phyloP scores from a whole-genome alignment of 1,140 invertebrate species.

The Xylocopa sonorina region DNA sequence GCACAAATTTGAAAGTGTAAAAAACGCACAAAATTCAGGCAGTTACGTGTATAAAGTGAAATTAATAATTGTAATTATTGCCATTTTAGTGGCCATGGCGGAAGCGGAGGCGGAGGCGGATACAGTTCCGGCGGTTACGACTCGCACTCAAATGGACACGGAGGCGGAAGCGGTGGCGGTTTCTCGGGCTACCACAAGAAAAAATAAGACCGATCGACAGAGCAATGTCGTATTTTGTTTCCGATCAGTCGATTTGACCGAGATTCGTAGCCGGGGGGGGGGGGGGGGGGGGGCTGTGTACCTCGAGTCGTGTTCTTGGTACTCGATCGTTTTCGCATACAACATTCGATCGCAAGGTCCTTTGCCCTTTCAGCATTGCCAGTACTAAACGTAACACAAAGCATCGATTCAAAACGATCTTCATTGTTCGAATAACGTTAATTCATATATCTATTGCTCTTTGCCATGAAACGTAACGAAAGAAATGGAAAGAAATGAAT shows the following conservation, averaged over 20 bases:
- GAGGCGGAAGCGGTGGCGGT: constrained; percentile 53
- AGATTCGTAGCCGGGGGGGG: not conserved
- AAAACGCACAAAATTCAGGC: too few species aligned
- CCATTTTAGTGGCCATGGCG: constrained; percentile 61
- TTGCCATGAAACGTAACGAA: not conserved
- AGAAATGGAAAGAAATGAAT: not conserved
- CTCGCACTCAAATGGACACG: constrained; percentile 63
- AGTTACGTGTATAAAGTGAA: too few species aligned
- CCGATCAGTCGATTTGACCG: constrained; percentile 3
- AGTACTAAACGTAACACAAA: not conserved
- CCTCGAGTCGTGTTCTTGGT: not conserved
- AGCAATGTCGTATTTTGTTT: constrained; percentile 11
- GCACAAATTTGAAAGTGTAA: too few species aligned
- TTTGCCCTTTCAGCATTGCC: not conserved
- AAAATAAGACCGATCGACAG: constrained; percentile 40
- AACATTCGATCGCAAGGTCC: not conserved
- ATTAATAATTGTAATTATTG: too few species aligned
- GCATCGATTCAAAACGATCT: not conserved
- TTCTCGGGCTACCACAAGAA: constrained; percentile 66
- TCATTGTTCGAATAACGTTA: too few species aligned
- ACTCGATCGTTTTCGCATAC: not conserved
- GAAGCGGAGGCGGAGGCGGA: constrained; percentile 63
- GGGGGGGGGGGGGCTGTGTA: not conserved
- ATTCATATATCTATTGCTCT: not conserved
- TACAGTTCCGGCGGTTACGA: constrained; percentile 61